Evolutionary conservation across 2,888 invertebrate species (phyloP), one percentile per base, ranked within the genome.

Genomic region (Cryptocephalus primarius): DNA sequence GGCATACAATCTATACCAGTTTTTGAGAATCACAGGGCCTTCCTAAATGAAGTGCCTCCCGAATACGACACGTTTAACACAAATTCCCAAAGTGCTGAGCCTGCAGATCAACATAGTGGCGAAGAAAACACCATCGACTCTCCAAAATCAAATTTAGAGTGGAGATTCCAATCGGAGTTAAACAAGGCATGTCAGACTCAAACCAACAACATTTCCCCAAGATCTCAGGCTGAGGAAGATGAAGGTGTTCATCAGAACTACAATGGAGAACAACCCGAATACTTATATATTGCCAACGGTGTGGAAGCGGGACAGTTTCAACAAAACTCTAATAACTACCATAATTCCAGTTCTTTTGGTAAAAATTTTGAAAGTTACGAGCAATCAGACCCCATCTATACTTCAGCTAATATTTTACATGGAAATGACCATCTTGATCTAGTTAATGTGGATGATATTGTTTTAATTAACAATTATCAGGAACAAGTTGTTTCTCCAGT

Each of bases 381-480:
- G 44, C 59, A 62, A 50, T 49, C 58, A 10, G 59, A 60, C 44
- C 59, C 62, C 8, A 61, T 62, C 46, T 65, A 64, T 39, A 59
- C 62, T 1, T 57, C 60, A 8, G 56, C 60, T 8, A 64, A 63
- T 53, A 62, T 65, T 10, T 50, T 63, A n/a, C 60, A 61, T 43
- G 57, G 60, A 11, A 55, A 48, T 34, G 64, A 64, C 38, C 56
- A 59, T 31, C 43, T 64, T 48, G 74, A 74, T 56, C 71, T 74
- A 46, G 71, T 75, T 48, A 75, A 74, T 54, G 72, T 76, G 59
- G 75, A 76, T 49, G 75, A 75, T 39, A 65, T 69, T 51, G 60
- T 68, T 22, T 64, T 69, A 42, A 61, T 69, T 41, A 62, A 60
- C 46, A 66, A 69, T 55, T 67, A 67, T 52, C 57, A 65, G 12